Base-by-base conservation (phyloP, 2,888 invertebrate species). In the Oligia fasciuncula region DNA sequence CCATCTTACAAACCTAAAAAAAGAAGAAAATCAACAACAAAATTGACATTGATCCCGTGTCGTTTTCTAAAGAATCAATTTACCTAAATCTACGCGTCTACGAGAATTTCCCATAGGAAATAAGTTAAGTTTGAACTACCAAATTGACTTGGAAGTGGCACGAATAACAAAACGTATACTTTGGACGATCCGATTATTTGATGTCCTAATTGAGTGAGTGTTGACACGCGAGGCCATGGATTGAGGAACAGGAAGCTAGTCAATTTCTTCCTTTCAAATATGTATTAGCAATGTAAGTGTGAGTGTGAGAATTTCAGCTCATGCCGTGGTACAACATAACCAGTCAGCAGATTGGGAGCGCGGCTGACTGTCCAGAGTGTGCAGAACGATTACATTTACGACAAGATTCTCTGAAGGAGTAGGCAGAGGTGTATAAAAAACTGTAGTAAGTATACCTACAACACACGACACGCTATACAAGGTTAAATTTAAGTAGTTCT, bases 51-150 rank as follows among this genome's bases (percentile, higher is more conserved):
- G 60, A 29, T 14, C 40, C 23, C 3, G 54, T 79, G 62, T 84
- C 62, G 46, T 49, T n/a, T 62, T 40, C 35, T 19, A 17, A 94
- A 14, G 67, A 80, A 84, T 84, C 84, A 80, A 94, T 85, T 80
- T 85, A 83, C 84, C 54, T 68, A 46, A 63, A 79, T 84, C 67
- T 43, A 35, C 35, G 51, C 60, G 51, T 79, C 51, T 79, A 68
- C 67, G 40, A 54, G 62, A 40, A 79, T 68, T 68, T 80, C 80
- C 85, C 85, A 29, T n/a, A 84, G 80, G 85, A 95, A 95, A 94
- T 94, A 94, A 92, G 90, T 88, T 89, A 90, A 91, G 91, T 92
- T 92, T 89, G 90, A 91, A 91, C 92, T 92, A 92, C 90, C 90
- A 89, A 92, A 94, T 94, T 91, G 92, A 93, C 88, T 91, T 87